phyloP scores from a whole-genome alignment of 2,888 invertebrate genomes.

The Busseola fusca region DNA sequence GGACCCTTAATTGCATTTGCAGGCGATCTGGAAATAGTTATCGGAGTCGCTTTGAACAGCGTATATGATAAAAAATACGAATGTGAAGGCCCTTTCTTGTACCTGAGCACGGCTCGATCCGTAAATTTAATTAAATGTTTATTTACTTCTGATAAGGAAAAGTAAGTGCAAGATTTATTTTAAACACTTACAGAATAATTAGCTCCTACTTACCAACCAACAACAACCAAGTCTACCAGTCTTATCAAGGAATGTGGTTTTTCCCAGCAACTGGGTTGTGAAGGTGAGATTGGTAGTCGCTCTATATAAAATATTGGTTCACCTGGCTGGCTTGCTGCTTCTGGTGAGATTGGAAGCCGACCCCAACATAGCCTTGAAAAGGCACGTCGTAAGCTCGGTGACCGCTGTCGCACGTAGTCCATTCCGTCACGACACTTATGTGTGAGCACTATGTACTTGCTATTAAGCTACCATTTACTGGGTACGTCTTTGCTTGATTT shows the following conservation, averaged over 20 bases:
- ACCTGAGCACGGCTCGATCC: slow-evolving; percentile 65
- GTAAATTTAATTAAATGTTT: slow-evolving; percentile 56
- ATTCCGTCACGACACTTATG: background rate
- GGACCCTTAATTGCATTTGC: slow-evolving; percentile 68
- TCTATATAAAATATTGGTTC: background rate
- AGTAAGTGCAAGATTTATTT: slow-evolving; percentile 28
- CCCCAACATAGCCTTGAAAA: background rate
- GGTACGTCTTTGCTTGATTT: too few relatives aligned
- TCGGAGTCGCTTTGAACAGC: slow-evolving; percentile 67
- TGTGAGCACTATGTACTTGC: too few relatives aligned
- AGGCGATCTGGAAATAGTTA: slow-evolving; percentile 60
- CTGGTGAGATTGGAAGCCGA: background rate
- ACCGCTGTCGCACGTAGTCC: background rate
- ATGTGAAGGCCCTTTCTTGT: slow-evolving; percentile 69
- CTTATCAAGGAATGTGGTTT: background rate
- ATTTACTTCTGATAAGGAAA: slow-evolving; percentile 9
- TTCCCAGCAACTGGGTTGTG: background rate
- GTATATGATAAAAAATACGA: slow-evolving; percentile 48
- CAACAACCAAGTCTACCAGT: background rate
- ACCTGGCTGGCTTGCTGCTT: background rate
- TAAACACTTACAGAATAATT: background rate
- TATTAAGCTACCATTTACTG: too few relatives aligned
- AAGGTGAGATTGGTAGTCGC: background rate
- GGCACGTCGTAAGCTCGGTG: background rate
- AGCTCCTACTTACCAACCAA: too few relatives aligned